Base-by-base conservation (phyloP, 2,888 invertebrate genomes). In the Cephus rjabovi region DNA sequence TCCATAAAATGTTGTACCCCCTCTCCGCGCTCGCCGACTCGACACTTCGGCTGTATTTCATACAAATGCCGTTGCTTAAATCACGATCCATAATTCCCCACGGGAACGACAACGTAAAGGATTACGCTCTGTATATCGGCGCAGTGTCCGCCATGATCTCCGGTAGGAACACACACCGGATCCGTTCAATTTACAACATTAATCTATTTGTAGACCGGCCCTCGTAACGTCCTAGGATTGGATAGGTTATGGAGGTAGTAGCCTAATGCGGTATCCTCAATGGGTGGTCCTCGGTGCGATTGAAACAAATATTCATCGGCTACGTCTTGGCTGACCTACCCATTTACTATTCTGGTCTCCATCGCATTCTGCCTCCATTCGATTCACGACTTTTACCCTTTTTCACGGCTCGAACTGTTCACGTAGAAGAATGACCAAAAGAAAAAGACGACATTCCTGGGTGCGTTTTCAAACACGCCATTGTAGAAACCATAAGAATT, bases 251-350 rank as follows among this genome's bases (percentile, higher is more conserved):
- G 75, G 35, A 71, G 71, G 71, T 33, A 34, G 71, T 71, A 71
- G 73, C 73, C 78, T 71, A 78, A 73, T 76, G 33, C 71, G 73
- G 68, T 34, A 33, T 73, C 68, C 78, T 56, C 78, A 33, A 78
- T 78, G 78, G 78, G 78, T 78, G 78, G 78, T 73, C 78, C 75
- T 73, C 11, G 31, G 37, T 73, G 75, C 78, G 75, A 78, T 76
- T 78, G 76, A 76, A 78, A 78, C 76, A 78, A 78, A 78, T 78
- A 70, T 75, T 70, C 75, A 73, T 73, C 75, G 69, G 76, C 73
- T 69, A 75, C 76, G 78, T 71, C 71, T 81, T 40, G 83, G 76
- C 3, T 81, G 56, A 77, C 80, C 81, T 31, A 75, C 73, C 77
- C 40, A 76, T 15, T 76, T 73, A 77, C 79, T 70, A 76, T 81